phyloP scores from a whole-genome alignment of 2,888 invertebrate genomes.

The Luperina nickerlii region DNA sequence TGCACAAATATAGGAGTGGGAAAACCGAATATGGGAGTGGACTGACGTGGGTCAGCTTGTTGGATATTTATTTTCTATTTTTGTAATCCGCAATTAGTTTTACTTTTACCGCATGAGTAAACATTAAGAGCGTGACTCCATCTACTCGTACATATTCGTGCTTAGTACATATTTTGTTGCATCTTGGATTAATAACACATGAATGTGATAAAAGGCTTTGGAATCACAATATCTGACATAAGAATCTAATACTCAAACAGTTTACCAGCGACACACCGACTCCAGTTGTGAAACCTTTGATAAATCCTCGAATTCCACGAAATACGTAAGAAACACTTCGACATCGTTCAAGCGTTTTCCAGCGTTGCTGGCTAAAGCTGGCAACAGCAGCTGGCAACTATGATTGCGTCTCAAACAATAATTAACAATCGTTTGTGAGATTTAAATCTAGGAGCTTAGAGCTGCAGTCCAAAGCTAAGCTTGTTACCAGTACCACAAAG shows the following conservation, averaged over 20 bases:
- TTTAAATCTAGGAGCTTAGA: conserved; percentile 40
- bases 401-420: conserved; percentile 40
- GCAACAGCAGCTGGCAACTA: background rate
- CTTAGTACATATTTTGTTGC: too few relatives aligned
- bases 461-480: conserved; percentile 30
- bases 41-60: background rate
- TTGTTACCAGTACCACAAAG: conserved; percentile 14
- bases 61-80: too few relatives aligned
- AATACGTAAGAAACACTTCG: background rate
- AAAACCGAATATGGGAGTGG: background rate
- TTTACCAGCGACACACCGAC: background rate
- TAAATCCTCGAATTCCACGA: background rate
- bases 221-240: background rate
- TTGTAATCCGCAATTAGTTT: too few relatives aligned
- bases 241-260: background rate
- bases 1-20: background rate
- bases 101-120: too few relatives aligned
- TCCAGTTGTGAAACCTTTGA: background rate
- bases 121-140: too few relatives aligned
- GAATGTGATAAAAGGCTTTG: background rate
- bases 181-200: background rate
- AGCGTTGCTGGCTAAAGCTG: background rate
- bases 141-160: too few relatives aligned
- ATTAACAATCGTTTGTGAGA: conserved; percentile 56
- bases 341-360: background rate